These are phyloP conservation scores for Cremastobaeus sp. DNA, from an alignment of 2,888 invertebrate species.

Conservation along the genomic window DNA sequence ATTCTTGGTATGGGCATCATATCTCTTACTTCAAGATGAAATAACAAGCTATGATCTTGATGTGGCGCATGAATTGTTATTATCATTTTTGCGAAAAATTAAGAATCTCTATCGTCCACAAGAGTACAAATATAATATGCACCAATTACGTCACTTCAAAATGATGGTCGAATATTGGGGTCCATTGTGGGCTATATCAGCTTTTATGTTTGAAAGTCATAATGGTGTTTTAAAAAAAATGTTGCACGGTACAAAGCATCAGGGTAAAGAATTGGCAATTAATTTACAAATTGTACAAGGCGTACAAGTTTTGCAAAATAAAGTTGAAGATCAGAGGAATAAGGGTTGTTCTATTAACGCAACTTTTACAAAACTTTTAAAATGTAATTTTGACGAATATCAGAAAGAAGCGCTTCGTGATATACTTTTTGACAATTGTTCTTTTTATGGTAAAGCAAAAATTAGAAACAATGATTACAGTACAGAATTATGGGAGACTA, in stretches of 20 bases:
- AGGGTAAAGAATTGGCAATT: constrained; percentile 4
- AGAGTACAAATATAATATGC: constrained; percentile 62
- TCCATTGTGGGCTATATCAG: constrained; percentile 8
- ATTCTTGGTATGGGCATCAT: constrained; percentile 52
- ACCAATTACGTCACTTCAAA: constrained; percentile 44
- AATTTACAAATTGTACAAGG: constrained; percentile 4
- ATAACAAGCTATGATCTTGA: constrained; percentile 48
- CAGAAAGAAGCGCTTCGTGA: too few species aligned
- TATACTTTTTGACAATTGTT: not conserved
- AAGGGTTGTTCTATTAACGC: too few species aligned
- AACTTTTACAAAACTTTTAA: not conserved
- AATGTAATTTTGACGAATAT: too few species aligned
- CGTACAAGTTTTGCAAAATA: constrained; percentile 1
- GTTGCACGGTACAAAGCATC: constrained; percentile 16
- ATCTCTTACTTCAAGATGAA: constrained; percentile 52
- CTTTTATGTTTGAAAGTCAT: constrained; percentile 17
- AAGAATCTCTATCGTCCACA: constrained; percentile 43
- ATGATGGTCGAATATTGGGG: constrained; percentile 9
- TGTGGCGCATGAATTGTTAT: constrained; percentile 44
- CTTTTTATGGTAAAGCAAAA: not conserved
- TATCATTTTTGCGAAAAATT: constrained; percentile 57
- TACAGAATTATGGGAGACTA: not conserved
- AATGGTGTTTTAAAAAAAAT: constrained; percentile 7
- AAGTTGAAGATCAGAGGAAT: too few species aligned
- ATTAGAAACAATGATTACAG: not conserved